Conservation (phyloP, 2,888 invertebrate species). For the Tenodera sinensis region DNA sequence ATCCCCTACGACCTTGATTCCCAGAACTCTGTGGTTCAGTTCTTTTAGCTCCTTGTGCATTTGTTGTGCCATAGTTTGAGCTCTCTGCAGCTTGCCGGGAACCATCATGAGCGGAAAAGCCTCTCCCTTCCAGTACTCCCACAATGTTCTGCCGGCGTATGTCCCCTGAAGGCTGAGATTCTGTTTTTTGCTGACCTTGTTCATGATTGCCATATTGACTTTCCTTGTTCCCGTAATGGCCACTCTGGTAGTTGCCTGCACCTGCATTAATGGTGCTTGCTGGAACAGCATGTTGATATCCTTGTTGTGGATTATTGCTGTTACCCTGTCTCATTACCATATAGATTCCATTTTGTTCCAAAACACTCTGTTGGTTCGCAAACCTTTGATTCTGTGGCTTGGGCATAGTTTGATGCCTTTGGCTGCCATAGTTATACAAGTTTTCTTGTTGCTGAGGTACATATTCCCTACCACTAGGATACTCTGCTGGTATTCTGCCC, state of each 20-base stretch:
- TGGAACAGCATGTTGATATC: neutral
- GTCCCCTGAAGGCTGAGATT: slow-evolving; percentile 35
- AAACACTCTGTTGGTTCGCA: slow-evolving; percentile 38
- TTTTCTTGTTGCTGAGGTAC: neutral
- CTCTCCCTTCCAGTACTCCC: slow-evolving; percentile 8
- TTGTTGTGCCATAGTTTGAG: neutral
- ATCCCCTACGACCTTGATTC: neutral
- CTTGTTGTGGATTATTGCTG: neutral
- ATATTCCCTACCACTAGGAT: neutral
- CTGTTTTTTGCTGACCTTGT: neutral
- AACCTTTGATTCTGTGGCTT: neutral
- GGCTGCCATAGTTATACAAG: neutral
- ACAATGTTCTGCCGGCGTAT: neutral
- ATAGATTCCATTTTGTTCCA: slow-evolving; percentile 33
- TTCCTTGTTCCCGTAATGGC: neutral
- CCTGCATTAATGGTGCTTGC: neutral
- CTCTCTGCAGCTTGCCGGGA: neutral
- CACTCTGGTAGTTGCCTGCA: neutral
- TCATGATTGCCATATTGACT: slow-evolving; percentile 1
- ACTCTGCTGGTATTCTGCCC: neutral
- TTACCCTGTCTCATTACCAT: slow-evolving; percentile 29
- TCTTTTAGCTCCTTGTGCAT: neutral
- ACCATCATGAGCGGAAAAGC: neutral
- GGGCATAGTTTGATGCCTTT: neutral
- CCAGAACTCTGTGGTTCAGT: neutral